phyloP scores from a whole-genome alignment of 2,888 invertebrate genomes.

The Pimpla rufipes region DNA sequence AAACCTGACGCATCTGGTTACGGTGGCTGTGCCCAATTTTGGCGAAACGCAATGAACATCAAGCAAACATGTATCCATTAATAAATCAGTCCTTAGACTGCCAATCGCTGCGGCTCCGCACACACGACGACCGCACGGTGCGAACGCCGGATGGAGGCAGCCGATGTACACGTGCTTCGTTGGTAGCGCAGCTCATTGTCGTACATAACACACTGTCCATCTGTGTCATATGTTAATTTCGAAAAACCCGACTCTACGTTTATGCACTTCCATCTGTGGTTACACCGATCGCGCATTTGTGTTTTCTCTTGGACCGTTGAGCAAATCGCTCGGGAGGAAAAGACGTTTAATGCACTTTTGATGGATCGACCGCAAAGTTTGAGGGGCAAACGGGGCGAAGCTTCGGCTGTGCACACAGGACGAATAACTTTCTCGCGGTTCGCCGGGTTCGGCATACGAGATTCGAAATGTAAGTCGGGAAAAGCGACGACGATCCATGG shows the following conservation, averaged over 20 bases:
- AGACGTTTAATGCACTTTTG: constrained; percentile 57
- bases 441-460: constrained; percentile 40
- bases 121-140: no score
- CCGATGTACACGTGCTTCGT: constrained; percentile 47
- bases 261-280: background rate
- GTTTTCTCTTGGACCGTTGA: constrained; percentile 31
- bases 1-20: background rate
- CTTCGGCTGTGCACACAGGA: constrained; percentile 8
- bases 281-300: constrained; percentile 57
- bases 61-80: background rate
- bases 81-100: background rate
- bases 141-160: constrained; percentile 1
- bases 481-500: constrained; percentile 53
- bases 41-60: background rate
- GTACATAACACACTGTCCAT: constrained; percentile 9
- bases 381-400: constrained; percentile 34
- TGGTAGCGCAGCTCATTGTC: constrained; percentile 38
- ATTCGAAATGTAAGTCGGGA: constrained; percentile 39
- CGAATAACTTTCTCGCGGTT: constrained; percentile 10
- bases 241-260: constrained; percentile 55
- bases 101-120: constrained; percentile 9
- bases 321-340: constrained; percentile 28
- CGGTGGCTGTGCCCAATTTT: background rate
- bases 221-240: constrained; percentile 51
- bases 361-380: constrained; percentile 60